Conservation (phyloP, 2,113 vertebrate species). For the Propithecus coquereli region DNA sequence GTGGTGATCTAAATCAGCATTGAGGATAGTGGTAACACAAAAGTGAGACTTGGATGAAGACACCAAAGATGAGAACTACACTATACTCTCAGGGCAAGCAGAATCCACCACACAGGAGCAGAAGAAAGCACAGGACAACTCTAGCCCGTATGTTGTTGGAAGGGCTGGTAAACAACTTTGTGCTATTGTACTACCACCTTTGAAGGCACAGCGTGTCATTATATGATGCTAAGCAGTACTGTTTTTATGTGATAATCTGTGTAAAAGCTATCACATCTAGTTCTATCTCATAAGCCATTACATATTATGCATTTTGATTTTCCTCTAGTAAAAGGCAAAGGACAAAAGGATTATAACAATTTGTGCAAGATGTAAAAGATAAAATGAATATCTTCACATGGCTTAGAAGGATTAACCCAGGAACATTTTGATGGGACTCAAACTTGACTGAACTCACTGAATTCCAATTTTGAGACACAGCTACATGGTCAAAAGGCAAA, state of each 20-base stretch:
- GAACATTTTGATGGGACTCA: not conserved
- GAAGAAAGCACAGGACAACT: not conserved
- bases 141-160: not conserved
- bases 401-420: conserved; percentile 8
- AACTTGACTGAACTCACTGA: not conserved
- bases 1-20: not conserved
- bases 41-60: not conserved
- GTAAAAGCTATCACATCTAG: not conserved
- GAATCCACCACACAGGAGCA: not conserved
- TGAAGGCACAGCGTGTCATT: not conserved
- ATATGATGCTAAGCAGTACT: not conserved
- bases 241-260: not conserved
- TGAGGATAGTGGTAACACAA: not conserved
- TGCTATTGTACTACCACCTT: not conserved
- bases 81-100: not conserved
- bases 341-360: conserved; percentile 38
- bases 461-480: not conserved
- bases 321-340: conserved; percentile 31
- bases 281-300: not conserved
- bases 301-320: conserved; percentile 21
- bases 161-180: not conserved
- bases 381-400: conserved; percentile 37
- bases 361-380: conserved; percentile 25
- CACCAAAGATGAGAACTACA: not conserved
- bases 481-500: not conserved